A percentile compares a stretch with the other conserved stretches of the same genome.
Conservation (phyloP, 2,797 vertebrate species). For the Trematomus bernacchii region DNA sequence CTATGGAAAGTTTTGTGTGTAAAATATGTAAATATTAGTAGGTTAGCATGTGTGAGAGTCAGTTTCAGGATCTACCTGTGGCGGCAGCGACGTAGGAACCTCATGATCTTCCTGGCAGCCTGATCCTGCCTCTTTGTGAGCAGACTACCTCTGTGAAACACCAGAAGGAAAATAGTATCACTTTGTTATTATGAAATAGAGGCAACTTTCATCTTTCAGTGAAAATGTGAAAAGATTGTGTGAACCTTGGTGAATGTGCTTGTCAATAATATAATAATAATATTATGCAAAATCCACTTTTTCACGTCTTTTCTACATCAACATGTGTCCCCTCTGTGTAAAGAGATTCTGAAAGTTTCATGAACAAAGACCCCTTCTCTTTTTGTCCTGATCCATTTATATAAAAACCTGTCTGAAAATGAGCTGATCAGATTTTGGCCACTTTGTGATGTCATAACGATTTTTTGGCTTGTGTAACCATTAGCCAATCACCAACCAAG, state of each 20-base stretch:
- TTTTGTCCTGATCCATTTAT: too few relatives aligned
- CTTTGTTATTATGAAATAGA: not conserved
- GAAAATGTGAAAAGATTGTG: constrained; percentile 2
- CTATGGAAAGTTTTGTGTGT: constrained; percentile 6
- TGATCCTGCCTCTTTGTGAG: constrained; percentile 99
- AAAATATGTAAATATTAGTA: constrained; percentile 6
- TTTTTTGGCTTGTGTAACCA: too few relatives aligned
- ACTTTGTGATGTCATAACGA: too few relatives aligned
- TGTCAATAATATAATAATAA: too few relatives aligned
- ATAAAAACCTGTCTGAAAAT: too few relatives aligned
- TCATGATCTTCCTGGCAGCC: constrained; percentile 99
- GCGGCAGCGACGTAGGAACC: constrained; percentile 98
- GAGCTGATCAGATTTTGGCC: too few relatives aligned
- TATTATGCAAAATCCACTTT: too few relatives aligned
- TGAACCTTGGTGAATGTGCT: not conserved
- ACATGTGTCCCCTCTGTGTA: too few relatives aligned
- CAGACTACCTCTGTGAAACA: constrained; percentile 93
- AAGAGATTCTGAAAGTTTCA: too few relatives aligned
- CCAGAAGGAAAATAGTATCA: not conserved
- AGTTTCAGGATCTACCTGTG: constrained; percentile 90
- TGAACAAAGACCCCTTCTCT: too few relatives aligned
- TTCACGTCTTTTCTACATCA: too few relatives aligned
- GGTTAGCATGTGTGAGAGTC: constrained; percentile 16
- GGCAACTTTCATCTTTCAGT: not conserved
- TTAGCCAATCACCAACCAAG: too few relatives aligned